Conservation (phyloP, 1,140 invertebrate species). For the Drosophila seguyi region DNA sequence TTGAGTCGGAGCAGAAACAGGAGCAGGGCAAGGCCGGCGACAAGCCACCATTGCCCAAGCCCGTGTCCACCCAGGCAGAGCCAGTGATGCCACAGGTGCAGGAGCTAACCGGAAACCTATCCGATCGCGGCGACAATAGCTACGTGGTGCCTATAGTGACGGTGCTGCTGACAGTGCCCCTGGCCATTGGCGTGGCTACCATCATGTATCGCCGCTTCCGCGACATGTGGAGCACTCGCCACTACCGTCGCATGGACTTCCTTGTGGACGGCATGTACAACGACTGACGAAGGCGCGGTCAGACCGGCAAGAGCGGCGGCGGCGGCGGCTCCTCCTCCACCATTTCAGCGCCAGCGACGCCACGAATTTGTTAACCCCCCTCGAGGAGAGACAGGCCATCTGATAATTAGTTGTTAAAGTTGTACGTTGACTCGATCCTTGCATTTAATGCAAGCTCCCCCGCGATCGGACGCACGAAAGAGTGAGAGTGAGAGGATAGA, state of each 20-base stretch:
- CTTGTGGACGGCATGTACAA: conserved; percentile 90
- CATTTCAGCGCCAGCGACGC: conserved; percentile 5
- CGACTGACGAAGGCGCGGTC: conserved; percentile 85
- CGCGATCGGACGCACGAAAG: conserved; percentile 1
- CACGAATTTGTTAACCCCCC: conserved; percentile 33
- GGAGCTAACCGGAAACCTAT: conserved; percentile 56
- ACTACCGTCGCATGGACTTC: conserved; percentile 89
- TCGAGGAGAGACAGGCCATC: not conserved
- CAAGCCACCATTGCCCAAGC: conserved; percentile 1
- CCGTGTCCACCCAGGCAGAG: conserved; percentile 11
- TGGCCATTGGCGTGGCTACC: conserved; percentile 86
- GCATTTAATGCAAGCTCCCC: conserved; percentile 57
- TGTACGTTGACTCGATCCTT: conserved; percentile 29
- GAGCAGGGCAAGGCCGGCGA: conserved; percentile 11
- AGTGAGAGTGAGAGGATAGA: conserved; percentile 24
- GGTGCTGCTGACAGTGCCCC: conserved; percentile 86
- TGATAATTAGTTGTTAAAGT: conserved; percentile 66
- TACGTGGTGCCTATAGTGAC: conserved; percentile 87
- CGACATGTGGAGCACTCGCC: conserved; percentile 88
- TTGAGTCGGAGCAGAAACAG: conserved; percentile 10
- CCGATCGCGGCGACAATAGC: conserved; percentile 73
- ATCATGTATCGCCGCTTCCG: conserved; percentile 87
- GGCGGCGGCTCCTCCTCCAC: conserved; percentile 10
- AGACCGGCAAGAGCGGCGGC: conserved; percentile 14
- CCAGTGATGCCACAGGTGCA: conserved; percentile 55